Evolutionary conservation across 2,888 invertebrate species (phyloP).

Genomic region (Hypselothyrea guttata): DNA sequence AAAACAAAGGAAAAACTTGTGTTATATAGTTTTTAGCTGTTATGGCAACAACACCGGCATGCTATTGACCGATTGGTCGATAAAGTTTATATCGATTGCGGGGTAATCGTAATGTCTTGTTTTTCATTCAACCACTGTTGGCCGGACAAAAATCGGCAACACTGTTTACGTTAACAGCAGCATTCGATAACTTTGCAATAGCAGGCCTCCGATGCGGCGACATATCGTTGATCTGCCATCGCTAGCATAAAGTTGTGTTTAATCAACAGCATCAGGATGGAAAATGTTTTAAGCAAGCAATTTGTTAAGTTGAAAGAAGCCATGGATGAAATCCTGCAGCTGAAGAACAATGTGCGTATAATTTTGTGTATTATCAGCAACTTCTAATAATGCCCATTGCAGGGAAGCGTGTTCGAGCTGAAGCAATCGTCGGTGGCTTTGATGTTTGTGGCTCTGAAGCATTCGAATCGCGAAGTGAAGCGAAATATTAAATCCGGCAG

Average conservation of each 20-base stretch:
- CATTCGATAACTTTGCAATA: too few relatives aligned
- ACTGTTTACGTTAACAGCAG: too few relatives aligned
- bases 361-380: constrained; percentile 44
- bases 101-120: too few relatives aligned
- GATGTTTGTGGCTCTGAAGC: constrained; percentile 91
- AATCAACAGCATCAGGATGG: constrained; percentile 37
- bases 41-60: too few relatives aligned
- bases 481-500: constrained; percentile 91
- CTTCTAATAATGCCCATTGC: constrained; percentile 58
- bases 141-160: too few relatives aligned
- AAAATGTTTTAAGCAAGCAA: constrained; percentile 50
- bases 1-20: neutral
- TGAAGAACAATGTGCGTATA: constrained; percentile 85
- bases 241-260: neutral
- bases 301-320: constrained; percentile 88
- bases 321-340: constrained; percentile 87
- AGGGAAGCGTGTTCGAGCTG: constrained; percentile 82
- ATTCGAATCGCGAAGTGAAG: constrained; percentile 94
- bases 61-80: too few relatives aligned
- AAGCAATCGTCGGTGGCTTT: constrained; percentile 89
- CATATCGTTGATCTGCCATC: neutral
- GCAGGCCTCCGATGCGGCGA: neutral
- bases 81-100: too few relatives aligned
- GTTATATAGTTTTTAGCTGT: too few relatives aligned
- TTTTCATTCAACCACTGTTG: too few relatives aligned